Conservation (phyloP, 2,888 invertebrate species). For the Drosophila atripex region DNA sequence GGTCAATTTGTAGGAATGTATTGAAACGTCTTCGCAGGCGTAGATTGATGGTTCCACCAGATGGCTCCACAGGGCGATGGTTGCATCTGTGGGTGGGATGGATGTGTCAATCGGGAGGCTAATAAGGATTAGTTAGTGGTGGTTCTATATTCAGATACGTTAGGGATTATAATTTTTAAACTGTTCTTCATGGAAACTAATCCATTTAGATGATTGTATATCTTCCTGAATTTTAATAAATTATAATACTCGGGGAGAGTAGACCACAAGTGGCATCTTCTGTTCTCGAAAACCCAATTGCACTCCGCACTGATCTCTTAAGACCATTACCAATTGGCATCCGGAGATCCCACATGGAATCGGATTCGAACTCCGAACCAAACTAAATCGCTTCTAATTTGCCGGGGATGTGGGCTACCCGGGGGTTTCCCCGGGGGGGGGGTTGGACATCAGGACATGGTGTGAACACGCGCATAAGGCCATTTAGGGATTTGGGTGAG, state of each 20-base stretch:
- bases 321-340: constrained; percentile 52
- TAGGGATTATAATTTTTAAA: not conserved
- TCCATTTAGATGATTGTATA: too few species aligned
- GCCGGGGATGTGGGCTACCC: constrained; percentile 31
- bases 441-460: constrained; percentile 54
- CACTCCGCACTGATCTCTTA: constrained; percentile 20
- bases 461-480: constrained; percentile 74
- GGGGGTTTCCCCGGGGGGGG: not conserved
- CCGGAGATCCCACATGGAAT: constrained; percentile 48
- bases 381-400: constrained; percentile 69
- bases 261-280: not conserved
- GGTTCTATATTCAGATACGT: not conserved
- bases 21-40: constrained; percentile 35
- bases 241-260: not conserved
- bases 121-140: constrained; percentile 12
- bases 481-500: constrained; percentile 51
- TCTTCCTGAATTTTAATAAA: not conserved
- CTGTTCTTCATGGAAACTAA: not conserved
- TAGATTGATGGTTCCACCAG: constrained; percentile 43
- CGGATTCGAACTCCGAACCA: not conserved
- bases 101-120: constrained; percentile 31
- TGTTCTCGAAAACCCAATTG: not conserved
- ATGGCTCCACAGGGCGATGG: constrained; percentile 18
- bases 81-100: constrained; percentile 14
- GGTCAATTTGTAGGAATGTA: constrained; percentile 48